A percentile compares a stretch with the other conserved stretches of the same genome.
Evolutionary conservation across 2,113 vertebrate genomes (phyloP).

Genomic region (Myrmophylax atrothorax): DNA sequence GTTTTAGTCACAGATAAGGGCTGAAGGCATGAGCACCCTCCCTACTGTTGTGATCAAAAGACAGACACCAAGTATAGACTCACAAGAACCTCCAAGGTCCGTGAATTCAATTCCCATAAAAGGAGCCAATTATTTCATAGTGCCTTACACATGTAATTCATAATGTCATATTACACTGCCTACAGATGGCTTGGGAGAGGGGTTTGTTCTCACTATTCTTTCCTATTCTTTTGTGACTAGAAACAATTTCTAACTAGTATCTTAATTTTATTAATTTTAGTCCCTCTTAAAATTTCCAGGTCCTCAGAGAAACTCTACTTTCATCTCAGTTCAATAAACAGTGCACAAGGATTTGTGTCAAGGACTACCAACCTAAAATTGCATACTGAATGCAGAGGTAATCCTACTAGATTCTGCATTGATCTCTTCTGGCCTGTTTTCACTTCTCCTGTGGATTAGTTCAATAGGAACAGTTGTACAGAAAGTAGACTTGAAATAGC

Average conservation of each 20-base stretch:
- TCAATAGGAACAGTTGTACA: background rate
- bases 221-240: background rate
- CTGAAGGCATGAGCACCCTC: rapidly evolving
- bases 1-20: background rate
- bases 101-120: conserved; percentile 4
- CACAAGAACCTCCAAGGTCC: background rate
- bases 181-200: background rate
- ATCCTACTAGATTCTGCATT: background rate
- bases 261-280: background rate
- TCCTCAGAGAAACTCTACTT: background rate
- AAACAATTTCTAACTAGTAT: background rate
- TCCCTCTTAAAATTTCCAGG: background rate
- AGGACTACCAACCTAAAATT: background rate
- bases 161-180: background rate
- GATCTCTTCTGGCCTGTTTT: background rate
- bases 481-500: background rate
- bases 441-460: background rate
- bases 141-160: background rate
- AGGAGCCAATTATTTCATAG: conserved; percentile 19
- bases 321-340: background rate
- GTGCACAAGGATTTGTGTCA: background rate
- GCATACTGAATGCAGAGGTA: background rate
- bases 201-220: background rate
- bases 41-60: background rate
- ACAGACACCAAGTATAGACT: background rate